Percentiles rank a stretch among this genome's conserved stretches.
Conservation (phyloP, 1,140 invertebrate genomes). For the Pseudomyrmex sp. region DNA sequence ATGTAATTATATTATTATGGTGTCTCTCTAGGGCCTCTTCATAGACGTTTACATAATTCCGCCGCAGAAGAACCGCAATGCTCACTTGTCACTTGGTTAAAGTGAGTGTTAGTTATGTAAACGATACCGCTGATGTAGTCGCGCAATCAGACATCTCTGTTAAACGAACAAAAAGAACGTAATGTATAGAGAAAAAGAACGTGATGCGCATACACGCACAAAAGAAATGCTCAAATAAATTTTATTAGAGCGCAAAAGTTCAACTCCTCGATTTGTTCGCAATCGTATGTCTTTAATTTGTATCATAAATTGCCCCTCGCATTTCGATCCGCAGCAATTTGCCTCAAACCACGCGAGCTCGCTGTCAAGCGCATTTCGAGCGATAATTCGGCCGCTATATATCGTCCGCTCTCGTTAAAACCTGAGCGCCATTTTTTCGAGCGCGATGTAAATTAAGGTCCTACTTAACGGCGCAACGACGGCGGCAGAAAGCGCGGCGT, state of each 20-base stretch:
- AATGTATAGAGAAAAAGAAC: constrained; percentile 3
- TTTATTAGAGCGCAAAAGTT: too few species aligned
- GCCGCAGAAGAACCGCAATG: not conserved
- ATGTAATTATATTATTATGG: constrained; percentile 5
- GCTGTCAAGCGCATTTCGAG: constrained; percentile 4
- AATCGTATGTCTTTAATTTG: constrained; percentile 6
- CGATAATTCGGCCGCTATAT: constrained; percentile 7
- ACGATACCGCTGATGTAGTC: not conserved
- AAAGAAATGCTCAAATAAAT: constrained; percentile 23
- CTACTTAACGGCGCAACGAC: constrained; percentile 22
- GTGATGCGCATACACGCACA: too few species aligned
- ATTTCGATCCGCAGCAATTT: not conserved
- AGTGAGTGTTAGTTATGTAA: constrained; percentile 43
- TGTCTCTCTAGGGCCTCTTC: not conserved
- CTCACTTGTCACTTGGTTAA: constrained; percentile 31
- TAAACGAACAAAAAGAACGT: constrained; percentile 16
- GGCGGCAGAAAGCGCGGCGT: not conserved
- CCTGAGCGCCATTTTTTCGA: constrained; percentile 31
- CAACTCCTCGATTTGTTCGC: not conserved
- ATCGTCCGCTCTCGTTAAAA: constrained; percentile 13
- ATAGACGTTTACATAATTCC: constrained; percentile 32
- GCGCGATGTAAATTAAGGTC: constrained; percentile 47
- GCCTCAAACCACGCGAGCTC: not conserved
- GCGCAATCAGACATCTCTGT: constrained; percentile 3
- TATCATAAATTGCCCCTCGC: constrained; percentile 8